Conservation (phyloP, 2,888 invertebrate species). For the Xylophagus ater region DNA sequence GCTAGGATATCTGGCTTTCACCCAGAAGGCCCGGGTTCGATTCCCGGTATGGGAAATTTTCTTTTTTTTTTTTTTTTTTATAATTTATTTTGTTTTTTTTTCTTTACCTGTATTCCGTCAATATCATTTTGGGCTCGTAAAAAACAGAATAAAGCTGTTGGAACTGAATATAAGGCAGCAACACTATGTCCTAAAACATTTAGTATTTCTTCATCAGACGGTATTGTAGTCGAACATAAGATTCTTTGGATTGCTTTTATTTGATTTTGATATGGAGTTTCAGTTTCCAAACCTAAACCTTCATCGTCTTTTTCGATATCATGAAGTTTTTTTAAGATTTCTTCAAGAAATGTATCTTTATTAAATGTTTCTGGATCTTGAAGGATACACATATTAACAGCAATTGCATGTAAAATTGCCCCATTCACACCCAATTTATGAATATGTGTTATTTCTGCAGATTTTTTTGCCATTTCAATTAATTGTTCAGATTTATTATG, state of each 20-base stretch:
- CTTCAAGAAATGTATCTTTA: constrained; percentile 40
- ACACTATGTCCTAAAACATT: constrained; percentile 48
- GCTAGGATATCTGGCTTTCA: constrained; percentile 17
- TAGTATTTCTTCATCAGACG: constrained; percentile 42
- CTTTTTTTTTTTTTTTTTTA: too few species aligned
- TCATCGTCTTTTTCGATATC: constrained; percentile 36
- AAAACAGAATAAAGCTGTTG: constrained; percentile 61
- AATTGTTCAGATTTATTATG: constrained; percentile 35
- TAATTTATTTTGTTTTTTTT: constrained; percentile 6
- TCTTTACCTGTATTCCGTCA: constrained; percentile 40
- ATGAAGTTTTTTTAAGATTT: constrained; percentile 45
- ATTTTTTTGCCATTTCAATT: constrained; percentile 41
- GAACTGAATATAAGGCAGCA: constrained; percentile 56
- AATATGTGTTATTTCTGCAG: constrained; percentile 53
- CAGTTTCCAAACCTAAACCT: constrained; percentile 34
- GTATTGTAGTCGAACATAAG: constrained; percentile 36
- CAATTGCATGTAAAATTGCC: constrained; percentile 46
- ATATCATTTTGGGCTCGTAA: constrained; percentile 45
- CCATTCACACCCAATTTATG: constrained; percentile 46
- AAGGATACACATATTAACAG: constrained; percentile 45
- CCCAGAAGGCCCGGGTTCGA: constrained; percentile 18
- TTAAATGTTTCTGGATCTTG: constrained; percentile 41
- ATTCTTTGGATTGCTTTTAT: constrained; percentile 43
- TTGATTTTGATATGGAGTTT: constrained; percentile 44
- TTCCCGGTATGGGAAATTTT: constrained; percentile 17